Conservation (phyloP, 2,888 invertebrate genomes). For the Apodemia zela region DNA sequence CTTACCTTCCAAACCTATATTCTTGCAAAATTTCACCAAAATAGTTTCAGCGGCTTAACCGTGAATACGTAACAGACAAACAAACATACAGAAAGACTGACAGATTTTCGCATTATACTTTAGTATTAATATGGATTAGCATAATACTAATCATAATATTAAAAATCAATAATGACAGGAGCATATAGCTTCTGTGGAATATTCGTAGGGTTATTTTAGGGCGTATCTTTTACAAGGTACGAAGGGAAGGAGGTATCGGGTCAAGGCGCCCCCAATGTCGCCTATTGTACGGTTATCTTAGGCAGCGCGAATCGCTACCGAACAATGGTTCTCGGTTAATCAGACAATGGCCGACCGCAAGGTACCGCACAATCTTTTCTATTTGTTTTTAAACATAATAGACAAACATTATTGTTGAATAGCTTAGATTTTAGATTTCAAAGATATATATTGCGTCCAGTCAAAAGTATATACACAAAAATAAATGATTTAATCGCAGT, state of each 20-base stretch:
- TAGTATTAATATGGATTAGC: no score
- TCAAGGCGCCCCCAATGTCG: constrained; percentile 32
- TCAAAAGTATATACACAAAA: no score
- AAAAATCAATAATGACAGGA: no score
- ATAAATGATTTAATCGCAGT: no score
- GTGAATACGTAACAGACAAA: no score
- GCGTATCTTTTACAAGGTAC: constrained; percentile 16
- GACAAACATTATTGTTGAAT: neutral
- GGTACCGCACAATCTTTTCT: constrained; percentile 7
- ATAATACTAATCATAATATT: no score
- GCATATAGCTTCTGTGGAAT: no score
- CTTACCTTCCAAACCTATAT: no score
- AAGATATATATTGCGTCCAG: neutral
- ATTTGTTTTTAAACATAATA: constrained; percentile 5
- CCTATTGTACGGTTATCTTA: constrained; percentile 24
- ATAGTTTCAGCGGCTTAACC: no score
- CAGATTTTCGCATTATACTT: no score
- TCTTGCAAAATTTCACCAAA: no score
- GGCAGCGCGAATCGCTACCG: neutral
- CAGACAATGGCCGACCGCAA: constrained; percentile 6
- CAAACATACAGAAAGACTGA: no score
- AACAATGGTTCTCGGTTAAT: constrained; percentile 8
- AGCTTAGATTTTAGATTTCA: constrained; percentile 3
- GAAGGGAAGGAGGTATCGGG: constrained; percentile 19
- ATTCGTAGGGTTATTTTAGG: neutral